These are phyloP conservation scores for Neoascia interrupta DNA, from an alignment of 2,888 invertebrate species.

Conservation along the genomic window DNA sequence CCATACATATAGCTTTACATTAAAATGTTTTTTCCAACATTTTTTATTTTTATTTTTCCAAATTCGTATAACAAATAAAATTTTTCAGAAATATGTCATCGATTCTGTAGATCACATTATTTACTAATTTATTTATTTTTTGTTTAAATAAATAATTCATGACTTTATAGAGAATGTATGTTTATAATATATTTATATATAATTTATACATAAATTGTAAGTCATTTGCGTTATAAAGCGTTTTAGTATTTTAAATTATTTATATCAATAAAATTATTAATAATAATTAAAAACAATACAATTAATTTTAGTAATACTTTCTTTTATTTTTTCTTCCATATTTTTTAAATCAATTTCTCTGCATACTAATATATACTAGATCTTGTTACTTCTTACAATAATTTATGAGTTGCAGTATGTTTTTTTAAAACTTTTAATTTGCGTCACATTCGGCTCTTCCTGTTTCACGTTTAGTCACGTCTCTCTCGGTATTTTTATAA, in stretches of 20 bases:
- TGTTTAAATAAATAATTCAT: conserved; percentile 49
- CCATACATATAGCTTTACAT: conserved; percentile 35
- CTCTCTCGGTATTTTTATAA: conserved; percentile 17
- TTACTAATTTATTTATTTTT: conserved; percentile 43
- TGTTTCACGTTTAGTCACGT: conserved; percentile 39
- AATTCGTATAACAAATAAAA: conserved; percentile 44
- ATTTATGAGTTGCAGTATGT: too few relatives aligned
- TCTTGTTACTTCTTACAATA: too few relatives aligned
- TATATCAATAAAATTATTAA: conserved; percentile 47
- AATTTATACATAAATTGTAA: conserved; percentile 51
- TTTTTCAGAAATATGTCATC: conserved; percentile 49
- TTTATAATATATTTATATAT: conserved; percentile 42
- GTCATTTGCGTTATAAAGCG: conserved; percentile 68
- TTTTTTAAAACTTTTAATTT: too few relatives aligned
- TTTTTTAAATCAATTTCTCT: conserved; percentile 27
- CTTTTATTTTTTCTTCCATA: conserved; percentile 1
- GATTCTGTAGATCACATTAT: conserved; percentile 38
- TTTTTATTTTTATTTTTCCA: conserved; percentile 17
- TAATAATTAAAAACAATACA: conserved; percentile 26
- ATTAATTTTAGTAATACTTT: conserved; percentile 61
- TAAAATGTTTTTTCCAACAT: conserved; percentile 4
- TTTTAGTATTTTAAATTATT: conserved; percentile 56
- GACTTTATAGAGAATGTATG: conserved; percentile 54
- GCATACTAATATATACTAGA: too few relatives aligned
- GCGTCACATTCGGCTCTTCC: too few relatives aligned